A percentile compares a stretch with the other conserved stretches of the same genome.
Evolutionary conservation across 37 sponge, comb jelly and placozoan species (phyloP).

Genomic region (Aplysina aerophoba): DNA sequence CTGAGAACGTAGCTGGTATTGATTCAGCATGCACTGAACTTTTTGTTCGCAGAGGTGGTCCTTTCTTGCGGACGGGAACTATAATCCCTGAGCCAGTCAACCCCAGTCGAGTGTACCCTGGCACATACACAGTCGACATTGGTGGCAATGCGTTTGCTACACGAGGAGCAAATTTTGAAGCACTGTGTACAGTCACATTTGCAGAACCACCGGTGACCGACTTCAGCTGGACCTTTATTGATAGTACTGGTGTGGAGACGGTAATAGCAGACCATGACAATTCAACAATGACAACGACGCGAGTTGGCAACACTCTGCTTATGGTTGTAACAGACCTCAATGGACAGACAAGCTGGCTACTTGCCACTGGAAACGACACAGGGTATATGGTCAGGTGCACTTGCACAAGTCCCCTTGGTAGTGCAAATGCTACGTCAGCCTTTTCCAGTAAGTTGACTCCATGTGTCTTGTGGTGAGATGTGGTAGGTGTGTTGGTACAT

Average conservation of each 20-base stretch:
- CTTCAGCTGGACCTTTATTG: background rate
- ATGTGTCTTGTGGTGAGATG: no score
- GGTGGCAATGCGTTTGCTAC: conserved; percentile 9
- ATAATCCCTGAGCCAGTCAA: conserved; percentile 3
- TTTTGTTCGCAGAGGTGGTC: background rate
- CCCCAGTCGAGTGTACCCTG: background rate
- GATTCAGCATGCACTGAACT: conserved; percentile 3
- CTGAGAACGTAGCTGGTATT: conserved; percentile 20
- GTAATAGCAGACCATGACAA: no score
- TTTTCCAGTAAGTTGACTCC: no score
- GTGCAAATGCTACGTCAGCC: no score
- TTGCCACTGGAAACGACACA: no score
- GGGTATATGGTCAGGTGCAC: no score
- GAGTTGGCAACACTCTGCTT: no score
- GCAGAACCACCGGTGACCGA: background rate
- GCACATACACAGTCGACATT: background rate
- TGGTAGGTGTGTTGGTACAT: no score
- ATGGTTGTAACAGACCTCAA: no score
- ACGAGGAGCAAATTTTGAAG: background rate
- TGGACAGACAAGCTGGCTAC: no score
- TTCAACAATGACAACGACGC: no score
- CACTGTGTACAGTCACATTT: background rate
- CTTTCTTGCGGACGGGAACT: background rate
- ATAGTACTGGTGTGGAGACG: background rate
- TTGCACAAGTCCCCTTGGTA: no score